Base-by-base conservation (phyloP, 2,113 vertebrate genomes). In the Onychostoma macrolepis region DNA sequence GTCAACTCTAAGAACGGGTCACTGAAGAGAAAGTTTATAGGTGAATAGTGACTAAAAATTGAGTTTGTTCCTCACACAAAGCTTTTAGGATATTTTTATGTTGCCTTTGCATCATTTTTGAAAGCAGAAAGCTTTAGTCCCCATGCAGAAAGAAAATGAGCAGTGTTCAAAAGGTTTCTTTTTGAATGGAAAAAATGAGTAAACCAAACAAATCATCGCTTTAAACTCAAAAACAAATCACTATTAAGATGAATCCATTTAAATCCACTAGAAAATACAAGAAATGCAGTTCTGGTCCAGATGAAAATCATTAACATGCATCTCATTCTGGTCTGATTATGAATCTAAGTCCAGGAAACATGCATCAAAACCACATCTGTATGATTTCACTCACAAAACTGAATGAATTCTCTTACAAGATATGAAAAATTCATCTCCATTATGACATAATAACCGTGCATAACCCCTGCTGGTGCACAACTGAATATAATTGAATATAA, bases 391-490 rank as follows among this genome's bases (percentile, higher is more conserved):
- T 15, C 24, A 28, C 24, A 65, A 41, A 75, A 76, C 12, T 7
- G 24, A 26, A 72, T 41, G 21, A 75, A 12, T 76, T 76, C 41
- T 28, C 41, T 48, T 45, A 26, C 12, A 41, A 61, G 30, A 80
- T 8, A 80, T 41, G 21, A 80, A 80, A 24, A 72, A 63, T 85
- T 38, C 17, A 85, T 81, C 65, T 85, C 87, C 56, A 81, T 85
- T 80, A 85, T n/a, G 38, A 63, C 24, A 26, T 67, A 56, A 71
- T 21, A 33, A 76, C 30, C 65, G 30, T 24, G 17, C 24, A 56
- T 26, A 65, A 72, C 48, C 19, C 41, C 53, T 48, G 26, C 74
- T 48, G 43, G 50, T 13, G 28, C 17, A 36, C 38, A 41, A 36
- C 38, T 38, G 17, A 53, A 28, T 53, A n/a, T 33, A 45, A 67